Evolutionary conservation across 2,113 vertebrate species (phyloP).

Genomic region (Oreochromis spilurus): DNA sequence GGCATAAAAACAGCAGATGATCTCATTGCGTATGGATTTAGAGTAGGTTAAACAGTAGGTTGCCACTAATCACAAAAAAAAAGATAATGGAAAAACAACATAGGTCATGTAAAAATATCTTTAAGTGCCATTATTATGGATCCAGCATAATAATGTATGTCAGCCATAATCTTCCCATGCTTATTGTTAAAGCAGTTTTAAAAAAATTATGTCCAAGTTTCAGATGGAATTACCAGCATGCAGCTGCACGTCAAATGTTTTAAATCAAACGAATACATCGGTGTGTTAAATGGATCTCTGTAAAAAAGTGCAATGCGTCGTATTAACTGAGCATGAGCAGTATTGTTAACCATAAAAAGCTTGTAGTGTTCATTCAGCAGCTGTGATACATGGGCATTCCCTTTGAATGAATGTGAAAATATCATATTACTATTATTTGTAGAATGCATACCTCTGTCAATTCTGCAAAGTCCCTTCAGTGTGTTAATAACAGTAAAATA

Average conservation of each 20-base stretch:
- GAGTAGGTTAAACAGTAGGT: background rate
- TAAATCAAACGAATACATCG: background rate
- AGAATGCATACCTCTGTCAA: background rate
- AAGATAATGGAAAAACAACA: background rate
- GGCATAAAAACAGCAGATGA: background rate
- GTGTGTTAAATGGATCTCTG: background rate
- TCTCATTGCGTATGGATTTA: conserved; percentile 7
- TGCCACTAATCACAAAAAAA: background rate
- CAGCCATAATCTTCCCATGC: conserved; percentile 22
- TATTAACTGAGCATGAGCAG: background rate
- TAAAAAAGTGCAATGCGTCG: background rate
- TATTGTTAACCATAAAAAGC: conserved; percentile 26
- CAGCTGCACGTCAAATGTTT: background rate
- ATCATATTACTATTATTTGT: background rate
- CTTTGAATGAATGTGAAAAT: background rate
- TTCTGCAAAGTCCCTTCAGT: background rate
- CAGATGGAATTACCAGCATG: conserved; percentile 15
- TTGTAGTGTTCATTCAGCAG: conserved; percentile 36
- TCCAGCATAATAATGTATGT: background rate
- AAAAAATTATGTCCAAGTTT: background rate
- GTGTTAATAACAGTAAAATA: background rate
- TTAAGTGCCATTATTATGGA: background rate
- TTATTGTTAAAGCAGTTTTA: background rate
- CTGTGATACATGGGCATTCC: conserved; percentile 12
- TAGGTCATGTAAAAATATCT: background rate